phyloP scores from a whole-genome alignment of 2,113 vertebrate species.

The Pygoscelis adeliae region DNA sequence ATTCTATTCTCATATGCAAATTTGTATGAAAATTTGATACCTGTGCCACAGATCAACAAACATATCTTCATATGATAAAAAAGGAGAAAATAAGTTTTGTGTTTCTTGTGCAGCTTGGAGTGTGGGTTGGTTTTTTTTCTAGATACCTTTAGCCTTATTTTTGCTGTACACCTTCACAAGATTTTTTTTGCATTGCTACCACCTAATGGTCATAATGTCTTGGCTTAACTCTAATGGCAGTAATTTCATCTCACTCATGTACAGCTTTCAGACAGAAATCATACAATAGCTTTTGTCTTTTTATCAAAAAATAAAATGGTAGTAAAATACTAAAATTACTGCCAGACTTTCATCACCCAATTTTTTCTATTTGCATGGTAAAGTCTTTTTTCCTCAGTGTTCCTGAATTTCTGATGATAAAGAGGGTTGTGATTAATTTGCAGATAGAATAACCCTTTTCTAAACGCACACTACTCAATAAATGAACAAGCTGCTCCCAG shows the following conservation, averaged over 20 bases:
- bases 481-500: slow-evolving; percentile 65
- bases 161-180: not conserved
- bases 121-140: not conserved
- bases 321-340: slow-evolving; percentile 56
- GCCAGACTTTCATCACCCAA: slow-evolving; percentile 10
- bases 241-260: slow-evolving; percentile 59
- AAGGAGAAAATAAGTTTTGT: not conserved
- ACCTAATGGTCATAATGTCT: slow-evolving; percentile 54
- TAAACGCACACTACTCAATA: slow-evolving; percentile 35
- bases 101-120: not conserved
- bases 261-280: slow-evolving; percentile 46
- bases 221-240: slow-evolving; percentile 40
- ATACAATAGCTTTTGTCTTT: slow-evolving; percentile 51
- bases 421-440: slow-evolving; percentile 63
- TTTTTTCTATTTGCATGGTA: not conserved
- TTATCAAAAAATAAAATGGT: slow-evolving; percentile 45
- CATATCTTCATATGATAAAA: not conserved
- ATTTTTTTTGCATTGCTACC: not conserved
- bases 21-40: not conserved
- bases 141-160: not conserved
- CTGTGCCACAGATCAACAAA: not conserved
- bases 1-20: not conserved
- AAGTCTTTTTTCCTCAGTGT: not conserved
- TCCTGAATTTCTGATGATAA: slow-evolving; percentile 34
- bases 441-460: slow-evolving; percentile 39